A percentile compares a stretch with the other conserved stretches of the same genome.
These are phyloP conservation scores for Psilopsiagon aurifrons DNA, from an alignment of 2,113 vertebrate genomes.

Conservation along the genomic window DNA sequence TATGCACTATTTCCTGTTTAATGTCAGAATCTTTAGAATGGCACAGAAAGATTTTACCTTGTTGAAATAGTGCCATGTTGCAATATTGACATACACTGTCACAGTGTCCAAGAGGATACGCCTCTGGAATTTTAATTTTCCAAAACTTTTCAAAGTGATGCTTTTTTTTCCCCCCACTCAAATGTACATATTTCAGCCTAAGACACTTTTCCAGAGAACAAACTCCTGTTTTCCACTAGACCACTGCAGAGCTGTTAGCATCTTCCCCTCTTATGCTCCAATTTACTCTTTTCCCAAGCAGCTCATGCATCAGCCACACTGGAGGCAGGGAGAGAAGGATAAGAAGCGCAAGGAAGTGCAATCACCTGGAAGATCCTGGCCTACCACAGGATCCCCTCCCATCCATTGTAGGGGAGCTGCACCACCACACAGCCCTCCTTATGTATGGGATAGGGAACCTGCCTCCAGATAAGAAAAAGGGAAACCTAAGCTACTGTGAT, in stretches of 20 bases:
- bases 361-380: neutral
- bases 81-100: neutral
- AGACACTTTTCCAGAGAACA: neutral
- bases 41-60: neutral
- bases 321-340: neutral
- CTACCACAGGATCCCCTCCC: neutral
- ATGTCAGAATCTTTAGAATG: neutral
- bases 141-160: neutral
- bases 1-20: neutral
- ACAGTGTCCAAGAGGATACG: neutral
- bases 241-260: neutral
- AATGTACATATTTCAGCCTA: neutral
- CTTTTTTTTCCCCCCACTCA: neutral
- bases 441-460: neutral
- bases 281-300: neutral
- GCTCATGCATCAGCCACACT: fast-evolving
- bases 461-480: neutral
- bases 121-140: neutral
- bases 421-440: neutral
- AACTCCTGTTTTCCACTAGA: neutral
- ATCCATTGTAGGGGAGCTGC: fast-evolving
- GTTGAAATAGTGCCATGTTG: neutral
- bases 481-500: neutral
- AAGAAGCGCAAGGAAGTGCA: neutral
- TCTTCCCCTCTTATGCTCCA: neutral